phyloP scores from a whole-genome alignment of 2,888 invertebrate genomes.

The Zaprionus lineosus region DNA sequence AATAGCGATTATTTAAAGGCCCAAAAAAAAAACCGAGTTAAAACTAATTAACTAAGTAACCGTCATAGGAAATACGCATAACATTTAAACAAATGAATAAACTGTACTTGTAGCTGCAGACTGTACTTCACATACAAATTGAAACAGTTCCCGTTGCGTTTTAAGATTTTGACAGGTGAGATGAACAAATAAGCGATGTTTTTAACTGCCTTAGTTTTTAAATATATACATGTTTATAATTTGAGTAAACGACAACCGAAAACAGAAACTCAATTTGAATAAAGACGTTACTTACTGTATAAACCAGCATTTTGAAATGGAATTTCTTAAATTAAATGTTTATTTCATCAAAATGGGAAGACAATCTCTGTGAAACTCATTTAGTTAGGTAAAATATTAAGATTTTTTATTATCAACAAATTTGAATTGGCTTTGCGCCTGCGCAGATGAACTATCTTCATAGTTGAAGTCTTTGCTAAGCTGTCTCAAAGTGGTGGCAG shows the following conservation, averaged over 20 bases:
- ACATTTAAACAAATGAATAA: constrained; percentile 32
- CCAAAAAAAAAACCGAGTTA: constrained; percentile 20
- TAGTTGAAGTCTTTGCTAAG: too few relatives aligned
- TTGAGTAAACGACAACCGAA: constrained; percentile 38
- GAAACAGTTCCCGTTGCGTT: constrained; percentile 26
- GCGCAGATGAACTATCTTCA: too few relatives aligned
- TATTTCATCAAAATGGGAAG: too few relatives aligned
- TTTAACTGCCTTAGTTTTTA: constrained; percentile 45
- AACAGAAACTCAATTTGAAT: constrained; percentile 43
- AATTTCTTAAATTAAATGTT: background rate
- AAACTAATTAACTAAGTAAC: constrained; percentile 2
- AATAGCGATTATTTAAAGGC: constrained; percentile 60
- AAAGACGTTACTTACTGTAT: constrained; percentile 66
- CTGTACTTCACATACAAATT: constrained; percentile 8
- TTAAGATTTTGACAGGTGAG: constrained; percentile 9
- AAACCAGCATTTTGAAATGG: constrained; percentile 1
- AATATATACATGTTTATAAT: constrained; percentile 26
- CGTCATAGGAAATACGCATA: too few relatives aligned
- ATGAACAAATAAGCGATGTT: constrained; percentile 14
- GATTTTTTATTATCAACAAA: too few relatives aligned
- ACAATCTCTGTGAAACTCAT: too few relatives aligned
- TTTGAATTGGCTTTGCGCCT: too few relatives aligned
- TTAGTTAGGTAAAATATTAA: too few relatives aligned
- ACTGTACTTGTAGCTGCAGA: constrained; percentile 31
- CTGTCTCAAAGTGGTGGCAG: too few relatives aligned